These are phyloP conservation scores for Spongilla lacustris DNA, from an alignment of 37 sponge, comb jelly and placozoan species.

Conservation along the genomic window DNA sequence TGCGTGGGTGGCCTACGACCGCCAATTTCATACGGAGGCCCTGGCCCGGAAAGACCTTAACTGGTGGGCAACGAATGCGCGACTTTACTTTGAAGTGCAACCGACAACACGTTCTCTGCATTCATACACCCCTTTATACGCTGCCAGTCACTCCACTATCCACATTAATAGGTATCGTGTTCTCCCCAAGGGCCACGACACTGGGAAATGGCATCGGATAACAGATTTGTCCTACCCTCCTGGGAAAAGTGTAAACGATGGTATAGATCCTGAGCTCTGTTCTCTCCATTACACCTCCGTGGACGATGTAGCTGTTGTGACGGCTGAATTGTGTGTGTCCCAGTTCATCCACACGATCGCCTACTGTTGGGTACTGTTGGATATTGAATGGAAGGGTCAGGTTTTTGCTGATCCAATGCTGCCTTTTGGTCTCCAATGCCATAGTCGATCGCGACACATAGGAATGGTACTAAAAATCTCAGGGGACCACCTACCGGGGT, in stretches of 20 bases:
- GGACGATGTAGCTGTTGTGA: not conserved
- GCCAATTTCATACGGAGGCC: not conserved
- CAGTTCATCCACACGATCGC: conserved; percentile 53
- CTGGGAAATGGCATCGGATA: conserved; percentile 42
- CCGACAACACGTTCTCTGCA: conserved; percentile 2
- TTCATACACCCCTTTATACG: conserved; percentile 11
- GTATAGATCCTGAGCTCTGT: conserved; percentile 15
- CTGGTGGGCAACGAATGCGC: conserved; percentile 3
- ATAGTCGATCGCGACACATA: conserved; percentile 35
- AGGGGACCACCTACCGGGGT: conserved; percentile 7
- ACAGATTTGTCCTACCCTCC: conserved; percentile 38
- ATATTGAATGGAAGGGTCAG: conserved; percentile 40
- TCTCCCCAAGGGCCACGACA: conserved; percentile 18
- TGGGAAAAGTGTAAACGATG: conserved; percentile 43
- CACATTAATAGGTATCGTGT: conserved; percentile 9
- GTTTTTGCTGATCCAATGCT: conserved; percentile 12
- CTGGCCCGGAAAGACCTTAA: conserved; percentile 11
- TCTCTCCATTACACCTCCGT: conserved; percentile 16
- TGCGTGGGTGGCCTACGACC: conserved; percentile 15
- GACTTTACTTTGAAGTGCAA: not conserved
- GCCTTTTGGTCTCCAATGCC: conserved; percentile 36
- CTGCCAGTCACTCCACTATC: not conserved
- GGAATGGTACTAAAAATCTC: not conserved
- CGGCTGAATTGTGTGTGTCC: conserved; percentile 6
- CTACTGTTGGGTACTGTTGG: conserved; percentile 16